These are phyloP conservation scores for Charadrius vociferus DNA, from an alignment of 2,113 vertebrate genomes.

Conservation along the genomic window DNA sequence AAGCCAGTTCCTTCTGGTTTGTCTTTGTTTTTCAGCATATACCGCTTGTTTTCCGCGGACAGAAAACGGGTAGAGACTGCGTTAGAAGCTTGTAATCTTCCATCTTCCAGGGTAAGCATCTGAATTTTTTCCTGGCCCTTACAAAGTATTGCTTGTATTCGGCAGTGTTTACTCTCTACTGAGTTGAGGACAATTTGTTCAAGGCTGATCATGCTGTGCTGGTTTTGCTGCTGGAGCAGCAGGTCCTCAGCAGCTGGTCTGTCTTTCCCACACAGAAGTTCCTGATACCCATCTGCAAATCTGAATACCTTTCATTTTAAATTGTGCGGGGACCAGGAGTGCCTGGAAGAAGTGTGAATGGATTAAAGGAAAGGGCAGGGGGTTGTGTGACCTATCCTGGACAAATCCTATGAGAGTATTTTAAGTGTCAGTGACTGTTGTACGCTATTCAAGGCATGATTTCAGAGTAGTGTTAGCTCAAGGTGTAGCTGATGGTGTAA, in stretches of 20 bases:
- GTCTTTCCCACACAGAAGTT: neutral
- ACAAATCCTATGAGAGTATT: neutral
- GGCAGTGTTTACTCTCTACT: fast-evolving
- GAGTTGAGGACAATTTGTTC: neutral
- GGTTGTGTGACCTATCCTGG: neutral
- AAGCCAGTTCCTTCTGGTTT: neutral
- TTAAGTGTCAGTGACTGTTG: neutral
- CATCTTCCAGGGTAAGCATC: conserved; percentile 90
- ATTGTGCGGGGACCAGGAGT: neutral
- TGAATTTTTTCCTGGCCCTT: neutral
- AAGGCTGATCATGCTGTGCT: neutral
- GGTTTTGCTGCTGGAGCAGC: neutral
- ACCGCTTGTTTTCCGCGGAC: conserved; percentile 93
- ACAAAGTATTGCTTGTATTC: neutral
- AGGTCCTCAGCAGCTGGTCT: neutral
- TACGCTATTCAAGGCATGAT: neutral
- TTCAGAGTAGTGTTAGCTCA: neutral
- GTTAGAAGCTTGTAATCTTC: conserved; percentile 91
- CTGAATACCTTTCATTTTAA: neutral
- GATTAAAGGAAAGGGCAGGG: neutral
- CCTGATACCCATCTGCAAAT: neutral
- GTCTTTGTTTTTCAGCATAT: conserved; percentile 81
- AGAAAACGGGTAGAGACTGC: conserved; percentile 94
- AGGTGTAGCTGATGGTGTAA: neutral
- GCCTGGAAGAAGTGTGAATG: neutral